These are phyloP conservation scores for Pao palembangensis DNA, from an alignment of 2,113 vertebrate genomes.

Conservation along the genomic window DNA sequence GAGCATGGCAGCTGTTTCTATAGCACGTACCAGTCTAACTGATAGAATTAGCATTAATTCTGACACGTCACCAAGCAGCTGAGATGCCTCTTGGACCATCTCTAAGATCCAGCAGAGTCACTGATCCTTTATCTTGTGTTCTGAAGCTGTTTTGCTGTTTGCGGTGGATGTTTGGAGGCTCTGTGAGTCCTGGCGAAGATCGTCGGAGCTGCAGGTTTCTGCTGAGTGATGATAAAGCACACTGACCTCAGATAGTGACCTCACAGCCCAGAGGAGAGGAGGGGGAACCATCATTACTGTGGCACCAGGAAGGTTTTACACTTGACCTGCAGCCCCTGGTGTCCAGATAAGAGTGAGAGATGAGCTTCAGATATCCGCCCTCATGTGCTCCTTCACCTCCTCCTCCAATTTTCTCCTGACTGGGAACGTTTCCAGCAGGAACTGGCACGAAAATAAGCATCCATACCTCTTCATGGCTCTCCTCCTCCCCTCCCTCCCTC, in stretches of 20 bases:
- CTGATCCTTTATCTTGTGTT: conserved; percentile 7
- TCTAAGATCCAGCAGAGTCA: conserved; percentile 25
- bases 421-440: conserved; percentile 3
- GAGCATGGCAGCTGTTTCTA: no score
- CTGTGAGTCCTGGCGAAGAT: conserved; percentile 1
- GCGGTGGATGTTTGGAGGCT: conserved; percentile 21
- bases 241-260: conserved; percentile 42
- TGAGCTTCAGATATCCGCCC: conserved; percentile 39
- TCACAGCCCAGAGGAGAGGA: conserved; percentile 43
- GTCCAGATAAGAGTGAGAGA: conserved; percentile 72
- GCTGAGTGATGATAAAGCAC: conserved; percentile 52
- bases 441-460: conserved; percentile 1
- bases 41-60: no score
- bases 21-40: no score
- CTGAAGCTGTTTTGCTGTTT: conserved; percentile 12
- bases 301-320: conserved; percentile 70
- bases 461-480: neutral
- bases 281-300: conserved; percentile 60
- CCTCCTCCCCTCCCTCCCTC: conserved; percentile 36
- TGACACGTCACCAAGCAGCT: no score
- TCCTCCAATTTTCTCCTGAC: conserved; percentile 7
- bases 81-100: no score
- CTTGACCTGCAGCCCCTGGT: conserved; percentile 50
- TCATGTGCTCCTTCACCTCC: conserved; percentile 6
- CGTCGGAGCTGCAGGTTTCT: conserved; percentile 40